Conservation (phyloP, 2,113 vertebrate species). For the Alexandromys fortis region DNA sequence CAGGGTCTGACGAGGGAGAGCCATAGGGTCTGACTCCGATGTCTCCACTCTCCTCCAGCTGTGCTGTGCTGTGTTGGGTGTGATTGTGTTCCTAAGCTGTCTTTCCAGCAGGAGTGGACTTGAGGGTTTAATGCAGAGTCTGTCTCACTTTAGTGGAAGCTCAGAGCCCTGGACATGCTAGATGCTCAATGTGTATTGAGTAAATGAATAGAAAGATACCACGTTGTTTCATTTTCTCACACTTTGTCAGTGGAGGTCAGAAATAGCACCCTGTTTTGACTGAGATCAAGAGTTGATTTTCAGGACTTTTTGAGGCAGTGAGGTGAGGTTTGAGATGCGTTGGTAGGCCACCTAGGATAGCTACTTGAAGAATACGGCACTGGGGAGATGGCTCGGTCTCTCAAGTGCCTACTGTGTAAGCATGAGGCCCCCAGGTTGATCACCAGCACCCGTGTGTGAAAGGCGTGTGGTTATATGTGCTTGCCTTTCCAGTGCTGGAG, state of each 20-base stretch:
- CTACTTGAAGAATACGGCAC: not conserved
- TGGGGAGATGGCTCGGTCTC: not conserved
- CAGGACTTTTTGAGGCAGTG: too few relatives aligned
- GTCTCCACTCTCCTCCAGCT: accelerated
- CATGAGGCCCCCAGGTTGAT: not conserved
- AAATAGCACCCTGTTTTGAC: not conserved
- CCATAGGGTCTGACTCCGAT: not conserved
- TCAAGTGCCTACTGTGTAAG: not conserved
- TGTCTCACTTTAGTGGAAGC: not conserved
- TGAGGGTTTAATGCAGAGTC: too few relatives aligned
- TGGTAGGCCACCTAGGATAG: not conserved
- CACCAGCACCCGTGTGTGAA: not conserved
- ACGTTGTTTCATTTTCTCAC: not conserved
- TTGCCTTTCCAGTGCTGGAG: not conserved
- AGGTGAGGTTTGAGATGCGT: not conserved
- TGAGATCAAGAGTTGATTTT: not conserved
- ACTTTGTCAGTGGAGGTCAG: not conserved
- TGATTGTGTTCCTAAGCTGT: not conserved
- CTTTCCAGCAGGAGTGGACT: not conserved
- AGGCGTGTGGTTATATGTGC: not conserved
- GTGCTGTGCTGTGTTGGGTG: not conserved
- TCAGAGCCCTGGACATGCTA: not conserved
- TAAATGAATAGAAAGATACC: not conserved
- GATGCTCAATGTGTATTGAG: not conserved
- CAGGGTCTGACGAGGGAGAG: not conserved